phyloP scores from a whole-genome alignment of 2,888 invertebrate genomes.

The Argyresthia goedartella region DNA sequence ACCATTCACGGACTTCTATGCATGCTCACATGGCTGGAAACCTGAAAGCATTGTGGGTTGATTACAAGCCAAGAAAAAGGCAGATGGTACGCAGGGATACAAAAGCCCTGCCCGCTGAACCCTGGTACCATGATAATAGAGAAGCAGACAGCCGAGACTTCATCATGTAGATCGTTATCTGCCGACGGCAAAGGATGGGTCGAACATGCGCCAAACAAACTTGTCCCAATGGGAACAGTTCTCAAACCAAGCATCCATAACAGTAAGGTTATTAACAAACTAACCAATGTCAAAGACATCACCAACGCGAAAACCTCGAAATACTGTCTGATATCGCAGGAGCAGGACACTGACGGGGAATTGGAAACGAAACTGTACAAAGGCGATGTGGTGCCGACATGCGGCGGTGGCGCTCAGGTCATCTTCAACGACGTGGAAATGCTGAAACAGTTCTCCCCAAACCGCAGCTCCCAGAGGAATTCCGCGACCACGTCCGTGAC shows the following conservation, averaged over 20 bases:
- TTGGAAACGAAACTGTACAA: constrained; percentile 94
- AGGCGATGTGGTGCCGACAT: constrained; percentile 94
- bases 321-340: constrained; percentile 94
- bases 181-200: constrained; percentile 85
- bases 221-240: constrained; percentile 89
- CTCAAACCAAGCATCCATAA: constrained; percentile 87
- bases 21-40: too few species aligned
- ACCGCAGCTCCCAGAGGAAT: constrained; percentile 35
- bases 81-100: too few species aligned
- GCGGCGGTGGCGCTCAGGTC: constrained; percentile 95
- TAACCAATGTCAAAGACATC: constrained; percentile 84
- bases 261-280: constrained; percentile 85
- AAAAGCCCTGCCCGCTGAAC: too few species aligned
- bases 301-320: constrained; percentile 80
- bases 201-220: constrained; percentile 86
- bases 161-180: constrained; percentile 88
- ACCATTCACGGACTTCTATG: too few species aligned
- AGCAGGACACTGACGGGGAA: constrained; percentile 92
- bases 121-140: too few species aligned
- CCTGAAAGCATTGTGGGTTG: too few species aligned
- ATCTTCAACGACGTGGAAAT: constrained; percentile 96
- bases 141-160: too few species aligned
- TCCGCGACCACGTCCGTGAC: constrained; percentile 30
- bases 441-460: constrained; percentile 85
- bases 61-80: too few species aligned